Evolutionary conservation across 1,140 invertebrate species (phyloP), one percentile per base, ranked within the genome.

Genomic region (Sarcophaga peregrina): DNA sequence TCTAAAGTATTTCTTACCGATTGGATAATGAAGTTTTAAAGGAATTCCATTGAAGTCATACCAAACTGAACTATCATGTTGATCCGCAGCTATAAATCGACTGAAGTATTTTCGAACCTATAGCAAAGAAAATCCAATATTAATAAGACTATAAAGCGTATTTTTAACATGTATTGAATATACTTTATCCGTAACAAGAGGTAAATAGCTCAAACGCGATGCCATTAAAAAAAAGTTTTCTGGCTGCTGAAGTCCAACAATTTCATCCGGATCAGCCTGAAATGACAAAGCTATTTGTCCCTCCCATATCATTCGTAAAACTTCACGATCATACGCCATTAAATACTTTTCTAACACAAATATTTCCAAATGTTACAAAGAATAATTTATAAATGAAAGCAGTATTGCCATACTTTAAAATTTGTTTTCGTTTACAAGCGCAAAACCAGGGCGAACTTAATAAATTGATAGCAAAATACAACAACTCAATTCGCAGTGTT

Each of bases 11-110:
- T 62, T 50, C 76, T 83, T 82, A 78, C 98, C 98, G 86, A 99
- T 97, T 17, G 98, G 98, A 92, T 97, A 97, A 90, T 99, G 97
- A 95, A 97, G 98, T 91, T 98, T 98, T 17, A 99, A 91, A 11
- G 98, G 96, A 83, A 94, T 94, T 20, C 97, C 97, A 92, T 98
- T 97, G 88, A 94, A 98, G 87, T 99, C 97, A 62, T 99, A 91
- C 98, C 98, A 99, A 93, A 99, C 96, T 90, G 98, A 97, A 87
- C 94, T 94, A 74, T 96, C 95, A 83, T 95, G 93, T 90, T 95
- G 94, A 85, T 97, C 96, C 88, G 94, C 94, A 78, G 95, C 94
- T 87, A 98, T 93, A 89, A 95, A 95, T 84, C 95, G 93, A 82
- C 95, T 91, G 91, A 98, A 98, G 92, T 98, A 96, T 91, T 97